Conservation (phyloP, 1,140 invertebrate genomes). For the Lucilia sericata region DNA sequence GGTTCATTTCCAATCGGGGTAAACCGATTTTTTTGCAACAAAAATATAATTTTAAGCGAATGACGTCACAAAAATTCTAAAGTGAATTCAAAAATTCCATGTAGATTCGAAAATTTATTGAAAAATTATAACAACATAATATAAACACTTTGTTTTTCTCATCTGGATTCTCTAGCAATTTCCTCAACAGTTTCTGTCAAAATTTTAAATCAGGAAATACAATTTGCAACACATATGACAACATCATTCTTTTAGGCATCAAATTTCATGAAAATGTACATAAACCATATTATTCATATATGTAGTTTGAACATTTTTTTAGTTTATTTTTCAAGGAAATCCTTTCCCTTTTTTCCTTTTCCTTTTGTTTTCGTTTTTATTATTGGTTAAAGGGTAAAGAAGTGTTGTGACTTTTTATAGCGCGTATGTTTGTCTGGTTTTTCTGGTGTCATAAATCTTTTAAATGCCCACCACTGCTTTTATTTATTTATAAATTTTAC, state of each 20-base stretch:
- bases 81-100: no score
- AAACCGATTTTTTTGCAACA: no score
- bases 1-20: no score
- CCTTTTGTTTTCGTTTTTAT: neutral
- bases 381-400: neutral
- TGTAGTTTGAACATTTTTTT: neutral
- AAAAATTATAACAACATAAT: no score
- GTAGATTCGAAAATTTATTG: no score
- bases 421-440: constrained; percentile 7
- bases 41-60: no score
- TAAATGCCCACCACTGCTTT: neutral
- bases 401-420: constrained; percentile 1
- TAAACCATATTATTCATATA: neutral
- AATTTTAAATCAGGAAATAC: neutral
- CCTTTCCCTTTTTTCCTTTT: constrained; percentile 22
- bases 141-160: no score
- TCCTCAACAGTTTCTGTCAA: no score
- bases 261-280: no score
- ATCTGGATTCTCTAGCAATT: no score
- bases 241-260: neutral
- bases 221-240: no score
- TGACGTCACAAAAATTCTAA: no score
- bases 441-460: constrained; percentile 30
- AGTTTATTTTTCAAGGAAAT: neutral
- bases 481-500: constrained; percentile 37